Evolutionary conservation across 1,140 invertebrate genomes (phyloP), one percentile per base, ranked within the genome.

Genomic region (Phortica variegata): DNA sequence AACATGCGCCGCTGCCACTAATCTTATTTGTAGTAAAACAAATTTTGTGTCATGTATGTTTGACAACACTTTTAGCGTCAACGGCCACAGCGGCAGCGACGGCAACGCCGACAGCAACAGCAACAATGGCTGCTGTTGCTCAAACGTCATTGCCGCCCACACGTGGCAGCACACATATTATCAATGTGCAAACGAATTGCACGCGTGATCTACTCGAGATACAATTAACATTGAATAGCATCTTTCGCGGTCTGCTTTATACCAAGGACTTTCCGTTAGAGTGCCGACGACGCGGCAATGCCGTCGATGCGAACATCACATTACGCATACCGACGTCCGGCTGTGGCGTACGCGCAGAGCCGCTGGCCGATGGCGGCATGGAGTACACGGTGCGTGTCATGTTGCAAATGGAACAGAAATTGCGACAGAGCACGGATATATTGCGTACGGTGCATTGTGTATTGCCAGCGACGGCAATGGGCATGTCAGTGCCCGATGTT

Each of bases 371-470:
- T n/a, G 71, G 75, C 26, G 61, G 58, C 31, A 75, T 86, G 54
- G 80, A 82, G 55, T 86, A 86, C 60, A 80, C 80, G 5, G 81
- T 87, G 2, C 79, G 80, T 3, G 66, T 89, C 31, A 81, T 87
- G 39, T 76, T 87, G 0, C 87, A 89, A 63, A 86, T 86, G 80
- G 86, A 88, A 58, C 78, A 79, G 36, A 81, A 83, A 55, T 69
- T 89, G 18, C 83, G 87, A 52, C 85, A 87, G 66, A 84, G 83
- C 21, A 82, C 81, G 1, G 86, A 88, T 60, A 83, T 87, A 52
- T 81, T 85, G 51, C 66, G 82, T 31, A 71, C 79, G 4, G 79
- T 87, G 4, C 78, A 79, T 9, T 85, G 83, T 48, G 58, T 65
- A 9, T 49, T 84, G 33, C 69, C 73, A 0, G 47, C 58, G 23